These are phyloP conservation scores for Choristoneura rosaceana DNA, from an alignment of 2,888 invertebrate species.

Conservation along the genomic window DNA sequence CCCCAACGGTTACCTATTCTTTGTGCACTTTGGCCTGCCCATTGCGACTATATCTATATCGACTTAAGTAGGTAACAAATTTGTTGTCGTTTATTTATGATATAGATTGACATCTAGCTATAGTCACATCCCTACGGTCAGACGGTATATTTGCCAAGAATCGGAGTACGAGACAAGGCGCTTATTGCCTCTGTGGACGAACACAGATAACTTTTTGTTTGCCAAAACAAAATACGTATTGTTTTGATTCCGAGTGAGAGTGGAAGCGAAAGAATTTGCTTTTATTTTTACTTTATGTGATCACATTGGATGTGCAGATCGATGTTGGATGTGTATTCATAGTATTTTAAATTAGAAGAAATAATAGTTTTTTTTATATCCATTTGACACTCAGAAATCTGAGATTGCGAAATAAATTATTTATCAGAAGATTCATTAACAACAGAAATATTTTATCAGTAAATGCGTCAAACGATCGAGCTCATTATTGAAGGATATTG, in stretches of 20 bases:
- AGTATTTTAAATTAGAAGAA: not conserved
- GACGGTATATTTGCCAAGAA: slow-evolving; percentile 66
- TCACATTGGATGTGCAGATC: slow-evolving; percentile 20
- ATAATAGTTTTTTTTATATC: not conserved
- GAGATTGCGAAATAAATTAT: no score
- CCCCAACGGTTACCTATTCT: no score
- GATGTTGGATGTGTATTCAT: not conserved
- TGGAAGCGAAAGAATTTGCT: slow-evolving; percentile 25
- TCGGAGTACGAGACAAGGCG: slow-evolving; percentile 62
- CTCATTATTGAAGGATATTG: no score
- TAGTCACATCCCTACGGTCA: slow-evolving; percentile 36
- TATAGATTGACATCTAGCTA: no score
- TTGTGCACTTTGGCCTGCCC: no score
- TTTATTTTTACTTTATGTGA: slow-evolving; percentile 29
- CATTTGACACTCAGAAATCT: no score
- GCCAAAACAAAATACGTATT: slow-evolving; percentile 30
- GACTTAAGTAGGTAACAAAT: no score
- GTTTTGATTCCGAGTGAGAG: slow-evolving; percentile 31
- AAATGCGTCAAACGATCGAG: no score
- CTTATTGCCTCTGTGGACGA: slow-evolving; percentile 37
- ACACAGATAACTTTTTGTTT: slow-evolving; percentile 33
- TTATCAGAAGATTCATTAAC: no score
- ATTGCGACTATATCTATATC: no score
- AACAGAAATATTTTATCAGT: no score
- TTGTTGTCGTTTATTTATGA: no score